Evolutionary conservation across 2,797 vertebrate genomes (phyloP).

Genomic region (Sciurus vulgaris): DNA sequence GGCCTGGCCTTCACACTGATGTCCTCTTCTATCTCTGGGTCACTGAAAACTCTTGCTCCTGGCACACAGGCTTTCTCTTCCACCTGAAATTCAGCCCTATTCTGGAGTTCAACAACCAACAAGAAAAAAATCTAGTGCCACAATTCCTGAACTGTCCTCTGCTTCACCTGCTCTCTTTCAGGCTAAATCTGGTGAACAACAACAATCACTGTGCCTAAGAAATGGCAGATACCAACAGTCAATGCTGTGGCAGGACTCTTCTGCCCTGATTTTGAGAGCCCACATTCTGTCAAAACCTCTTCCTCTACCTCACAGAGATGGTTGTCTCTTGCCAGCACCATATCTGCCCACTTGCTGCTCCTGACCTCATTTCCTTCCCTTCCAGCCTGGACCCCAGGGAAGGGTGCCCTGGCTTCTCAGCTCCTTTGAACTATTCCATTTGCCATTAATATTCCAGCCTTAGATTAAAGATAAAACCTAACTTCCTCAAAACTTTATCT

Average conservation of each 20-base stretch:
- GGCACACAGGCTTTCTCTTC: background rate
- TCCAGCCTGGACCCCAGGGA: fast-evolving
- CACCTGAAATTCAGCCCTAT: background rate
- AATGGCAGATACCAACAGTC: background rate
- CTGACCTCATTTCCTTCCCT: too few species aligned
- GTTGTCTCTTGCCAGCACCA: fast-evolving
- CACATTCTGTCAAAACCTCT: background rate
- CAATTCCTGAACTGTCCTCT: background rate
- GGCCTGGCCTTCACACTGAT: background rate
- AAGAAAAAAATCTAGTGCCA: background rate
- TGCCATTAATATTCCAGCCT: background rate
- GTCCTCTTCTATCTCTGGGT: background rate
- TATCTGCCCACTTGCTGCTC: background rate
- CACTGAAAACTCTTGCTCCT: background rate
- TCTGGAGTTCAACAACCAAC: background rate
- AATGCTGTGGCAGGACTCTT: background rate
- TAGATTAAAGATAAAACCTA: background rate
- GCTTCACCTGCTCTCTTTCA: background rate
- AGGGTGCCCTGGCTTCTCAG: background rate
- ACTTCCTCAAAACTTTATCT: background rate
- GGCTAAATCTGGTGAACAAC: background rate
- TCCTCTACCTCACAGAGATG: background rate
- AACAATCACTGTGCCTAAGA: background rate
- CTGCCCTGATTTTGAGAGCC: background rate
- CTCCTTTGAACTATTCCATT: background rate